These are phyloP conservation scores for Progne subis DNA, from an alignment of 2,113 vertebrate species.

Conservation along the genomic window DNA sequence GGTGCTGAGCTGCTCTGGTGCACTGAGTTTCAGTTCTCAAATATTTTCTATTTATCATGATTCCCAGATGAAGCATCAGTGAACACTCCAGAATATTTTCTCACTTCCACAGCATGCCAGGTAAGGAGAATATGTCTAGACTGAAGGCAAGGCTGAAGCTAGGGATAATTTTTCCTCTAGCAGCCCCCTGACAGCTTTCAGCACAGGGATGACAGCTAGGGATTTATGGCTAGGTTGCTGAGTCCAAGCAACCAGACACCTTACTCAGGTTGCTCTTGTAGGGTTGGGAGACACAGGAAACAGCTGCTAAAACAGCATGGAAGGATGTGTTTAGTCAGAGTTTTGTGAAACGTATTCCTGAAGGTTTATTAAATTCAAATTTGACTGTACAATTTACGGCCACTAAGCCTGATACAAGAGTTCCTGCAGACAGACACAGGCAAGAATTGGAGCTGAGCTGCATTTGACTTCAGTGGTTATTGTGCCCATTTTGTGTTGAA, in stretches of 20 bases:
- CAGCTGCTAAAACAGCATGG: background rate
- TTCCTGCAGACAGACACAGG: rapidly evolving
- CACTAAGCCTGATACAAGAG: background rate
- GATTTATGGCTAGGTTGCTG: background rate
- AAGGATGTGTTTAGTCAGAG: background rate
- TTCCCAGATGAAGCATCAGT: background rate
- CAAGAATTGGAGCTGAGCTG: background rate
- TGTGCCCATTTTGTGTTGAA: background rate
- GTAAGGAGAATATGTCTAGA: background rate
- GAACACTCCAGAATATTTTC: background rate
- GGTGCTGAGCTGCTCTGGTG: background rate
- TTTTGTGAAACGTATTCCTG: background rate
- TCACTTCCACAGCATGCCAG: background rate
- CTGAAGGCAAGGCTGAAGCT: slow-evolving; percentile 3
- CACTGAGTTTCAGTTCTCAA: slow-evolving; percentile 13
- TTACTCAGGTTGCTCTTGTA: background rate
- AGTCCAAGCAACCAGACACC: slow-evolving; percentile 1
- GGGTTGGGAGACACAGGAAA: background rate
- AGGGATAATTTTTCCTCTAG: slow-evolving; percentile 3
- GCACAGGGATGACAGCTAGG: background rate
- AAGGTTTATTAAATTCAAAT: slow-evolving; percentile 9
- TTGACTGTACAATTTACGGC: background rate
- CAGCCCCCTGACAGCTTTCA: slow-evolving; percentile 17
- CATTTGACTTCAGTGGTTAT: background rate
- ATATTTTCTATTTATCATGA: slow-evolving; percentile 1